Conservation (phyloP, 2,888 invertebrate species). For the Sarcophaga carnaria region DNA sequence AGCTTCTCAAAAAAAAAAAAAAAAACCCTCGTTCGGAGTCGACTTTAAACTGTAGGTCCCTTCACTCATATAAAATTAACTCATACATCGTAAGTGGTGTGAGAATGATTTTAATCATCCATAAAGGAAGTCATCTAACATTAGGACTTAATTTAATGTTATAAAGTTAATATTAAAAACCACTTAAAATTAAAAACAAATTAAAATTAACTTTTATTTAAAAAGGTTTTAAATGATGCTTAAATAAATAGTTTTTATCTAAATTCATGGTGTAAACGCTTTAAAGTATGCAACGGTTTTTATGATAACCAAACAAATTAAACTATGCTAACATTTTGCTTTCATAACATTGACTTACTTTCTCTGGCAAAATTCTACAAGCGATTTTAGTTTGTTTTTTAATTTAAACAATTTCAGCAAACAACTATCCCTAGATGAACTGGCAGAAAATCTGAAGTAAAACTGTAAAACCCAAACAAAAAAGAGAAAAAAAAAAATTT, state of each 20-base stretch:
- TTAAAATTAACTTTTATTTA: slow-evolving; percentile 2
- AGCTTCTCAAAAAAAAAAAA: no score
- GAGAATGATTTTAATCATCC: no score
- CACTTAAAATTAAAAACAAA: no score
- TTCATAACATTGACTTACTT: slow-evolving; percentile 36
- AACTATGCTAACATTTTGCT: slow-evolving; percentile 34
- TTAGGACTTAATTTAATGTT: no score
- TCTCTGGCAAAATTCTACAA: slow-evolving; percentile 22
- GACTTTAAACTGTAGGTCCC: no score
- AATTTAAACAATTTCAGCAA: slow-evolving; percentile 45
- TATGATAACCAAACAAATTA: slow-evolving; percentile 29
- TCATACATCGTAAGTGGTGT: no score
- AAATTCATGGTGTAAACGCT: background rate
- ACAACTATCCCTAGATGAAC: slow-evolving; percentile 45
- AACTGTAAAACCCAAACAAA: background rate
- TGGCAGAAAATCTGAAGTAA: slow-evolving; percentile 14
- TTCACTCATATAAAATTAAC: no score
- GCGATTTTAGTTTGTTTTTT: slow-evolving; percentile 26
- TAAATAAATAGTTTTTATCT: slow-evolving; percentile 15
- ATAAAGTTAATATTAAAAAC: no score
- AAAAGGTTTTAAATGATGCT: background rate
- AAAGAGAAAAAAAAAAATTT: background rate
- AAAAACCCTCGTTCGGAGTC: no score
- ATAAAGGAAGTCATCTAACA: no score
- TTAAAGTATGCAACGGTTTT: slow-evolving; percentile 28